phyloP scores from a whole-genome alignment of 2,797 vertebrate genomes.

The Aselliscus stoliczkanus region DNA sequence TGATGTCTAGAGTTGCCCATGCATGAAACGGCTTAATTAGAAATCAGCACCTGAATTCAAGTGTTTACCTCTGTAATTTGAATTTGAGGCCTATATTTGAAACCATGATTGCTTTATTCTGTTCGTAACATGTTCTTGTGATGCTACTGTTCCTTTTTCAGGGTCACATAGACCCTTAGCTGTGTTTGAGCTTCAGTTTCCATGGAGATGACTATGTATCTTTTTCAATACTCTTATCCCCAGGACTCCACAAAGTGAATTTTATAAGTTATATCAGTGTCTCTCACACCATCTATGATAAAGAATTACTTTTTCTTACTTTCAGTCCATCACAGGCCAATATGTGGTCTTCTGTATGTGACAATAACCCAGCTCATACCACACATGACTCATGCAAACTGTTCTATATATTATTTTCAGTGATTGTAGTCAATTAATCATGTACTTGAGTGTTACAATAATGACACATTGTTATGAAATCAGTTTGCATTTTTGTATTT shows the following conservation, averaged over 20 bases:
- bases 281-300: neutral
- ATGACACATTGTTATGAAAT: neutral
- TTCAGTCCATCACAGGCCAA: neutral
- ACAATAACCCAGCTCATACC: neutral
- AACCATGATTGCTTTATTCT: neutral
- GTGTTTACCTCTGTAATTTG: neutral
- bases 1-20: neutral
- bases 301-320: neutral
- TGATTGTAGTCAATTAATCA: neutral
- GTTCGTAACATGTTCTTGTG: neutral
- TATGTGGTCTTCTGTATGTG: neutral
- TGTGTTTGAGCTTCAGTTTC: slow-evolving; percentile 18
- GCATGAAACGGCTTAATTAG: neutral
- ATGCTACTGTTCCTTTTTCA: neutral
- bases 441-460: neutral
- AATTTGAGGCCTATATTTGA: neutral
- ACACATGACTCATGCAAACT: neutral
- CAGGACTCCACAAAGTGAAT: neutral
- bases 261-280: neutral
- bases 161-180: neutral
- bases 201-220: slow-evolving; percentile 7
- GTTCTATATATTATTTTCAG: neutral
- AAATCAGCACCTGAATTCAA: neutral
- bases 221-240: neutral
- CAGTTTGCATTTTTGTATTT: neutral